phyloP scores from a whole-genome alignment of 2,888 invertebrate species.

The Polydrusus pterygomalis region DNA sequence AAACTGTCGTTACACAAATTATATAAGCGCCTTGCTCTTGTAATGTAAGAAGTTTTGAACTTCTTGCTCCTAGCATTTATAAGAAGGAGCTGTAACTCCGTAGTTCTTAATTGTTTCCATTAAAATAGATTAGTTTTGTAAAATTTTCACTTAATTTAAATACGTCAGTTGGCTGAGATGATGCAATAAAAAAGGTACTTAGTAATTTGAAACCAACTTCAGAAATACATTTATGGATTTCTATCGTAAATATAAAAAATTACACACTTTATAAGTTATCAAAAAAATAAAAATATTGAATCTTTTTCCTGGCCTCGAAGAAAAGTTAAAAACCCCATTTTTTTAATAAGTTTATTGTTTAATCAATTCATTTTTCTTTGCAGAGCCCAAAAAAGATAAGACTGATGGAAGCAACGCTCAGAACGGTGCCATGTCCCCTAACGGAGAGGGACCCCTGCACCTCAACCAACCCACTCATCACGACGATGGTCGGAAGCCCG shows the following conservation, averaged over 20 bases:
- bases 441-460: conserved; percentile 72
- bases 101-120: background rate
- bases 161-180: too few species aligned
- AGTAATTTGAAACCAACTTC: too few species aligned
- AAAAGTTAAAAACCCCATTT: too few species aligned
- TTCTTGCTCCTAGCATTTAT: background rate
- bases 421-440: conserved; percentile 79
- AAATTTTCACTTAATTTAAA: too few species aligned
- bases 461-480: conserved; percentile 65
- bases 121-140: background rate
- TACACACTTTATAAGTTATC: too few species aligned
- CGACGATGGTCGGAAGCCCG: conserved; percentile 74
- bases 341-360: background rate
- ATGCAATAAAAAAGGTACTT: too few species aligned
- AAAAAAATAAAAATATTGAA: too few species aligned
- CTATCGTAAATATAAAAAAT: too few species aligned
- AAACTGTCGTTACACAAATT: background rate
- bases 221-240: too few species aligned
- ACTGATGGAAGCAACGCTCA: conserved; percentile 77
- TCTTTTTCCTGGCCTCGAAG: too few species aligned
- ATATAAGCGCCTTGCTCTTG: background rate
- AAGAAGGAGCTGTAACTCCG: background rate
- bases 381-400: conserved; percentile 96
- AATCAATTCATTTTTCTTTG: conserved; percentile 70
- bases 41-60: background rate